phyloP scores from a whole-genome alignment of 1,140 invertebrate species.

The Lineus longissimus region DNA sequence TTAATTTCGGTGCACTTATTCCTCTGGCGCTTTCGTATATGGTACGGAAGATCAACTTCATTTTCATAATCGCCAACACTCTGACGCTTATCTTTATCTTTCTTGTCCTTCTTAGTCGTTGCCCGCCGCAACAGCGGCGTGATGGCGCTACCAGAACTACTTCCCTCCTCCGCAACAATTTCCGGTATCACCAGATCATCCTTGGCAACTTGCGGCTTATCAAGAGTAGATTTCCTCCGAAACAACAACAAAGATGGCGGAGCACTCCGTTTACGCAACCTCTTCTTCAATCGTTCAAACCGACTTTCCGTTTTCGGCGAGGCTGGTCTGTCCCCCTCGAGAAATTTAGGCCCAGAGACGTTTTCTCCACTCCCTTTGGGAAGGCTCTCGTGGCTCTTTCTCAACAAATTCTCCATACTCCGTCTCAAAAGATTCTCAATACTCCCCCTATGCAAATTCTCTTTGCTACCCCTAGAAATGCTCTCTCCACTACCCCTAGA shows the following conservation, averaged over 20 bases:
- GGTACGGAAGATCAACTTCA: too few species aligned
- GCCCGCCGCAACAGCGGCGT: too few species aligned
- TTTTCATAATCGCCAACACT: too few species aligned
- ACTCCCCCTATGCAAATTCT: not conserved
- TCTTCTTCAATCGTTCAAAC: conserved; percentile 1
- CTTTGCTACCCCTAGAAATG: not conserved
- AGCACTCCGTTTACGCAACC: not conserved
- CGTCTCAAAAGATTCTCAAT: not conserved
- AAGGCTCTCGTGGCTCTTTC: not conserved
- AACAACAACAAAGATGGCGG: conserved; percentile 1
- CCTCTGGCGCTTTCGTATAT: too few species aligned
- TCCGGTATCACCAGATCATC: too few species aligned
- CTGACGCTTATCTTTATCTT: too few species aligned
- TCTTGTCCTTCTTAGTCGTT: too few species aligned
- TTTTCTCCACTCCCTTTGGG: too few species aligned
- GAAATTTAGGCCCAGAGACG: not conserved
- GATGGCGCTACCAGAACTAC: too few species aligned
- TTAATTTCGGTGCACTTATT: too few species aligned
- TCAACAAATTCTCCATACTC: not conserved
- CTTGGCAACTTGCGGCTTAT: not conserved
- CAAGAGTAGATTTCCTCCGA: not conserved
- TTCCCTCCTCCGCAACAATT: too few species aligned
- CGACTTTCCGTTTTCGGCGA: not conserved
- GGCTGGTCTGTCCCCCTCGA: not conserved
- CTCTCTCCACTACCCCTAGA: not conserved